Evolutionary conservation across 2,888 invertebrate species (phyloP).

Genomic region (Scaptomyza caliginosa): DNA sequence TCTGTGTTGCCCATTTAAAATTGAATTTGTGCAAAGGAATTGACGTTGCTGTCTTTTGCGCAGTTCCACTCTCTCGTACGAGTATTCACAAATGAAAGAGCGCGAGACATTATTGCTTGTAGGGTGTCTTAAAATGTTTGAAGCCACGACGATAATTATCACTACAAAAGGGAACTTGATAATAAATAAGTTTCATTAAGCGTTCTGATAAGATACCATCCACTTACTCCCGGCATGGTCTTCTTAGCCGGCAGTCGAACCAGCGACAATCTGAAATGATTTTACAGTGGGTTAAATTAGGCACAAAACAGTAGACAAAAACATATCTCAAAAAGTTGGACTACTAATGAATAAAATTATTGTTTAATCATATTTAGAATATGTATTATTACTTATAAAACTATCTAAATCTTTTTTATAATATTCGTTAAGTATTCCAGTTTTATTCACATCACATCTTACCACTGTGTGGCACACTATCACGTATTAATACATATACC

Average conservation of each 20-base stretch:
- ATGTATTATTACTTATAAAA: too few relatives aligned
- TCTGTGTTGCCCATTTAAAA: too few relatives aligned
- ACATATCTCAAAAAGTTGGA: too few relatives aligned
- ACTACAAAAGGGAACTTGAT: conserved; percentile 12
- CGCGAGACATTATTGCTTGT: not conserved
- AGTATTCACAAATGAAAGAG: not conserved
- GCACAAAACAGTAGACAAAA: not conserved
- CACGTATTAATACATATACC: conserved; percentile 11
- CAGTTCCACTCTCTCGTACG: too few relatives aligned
- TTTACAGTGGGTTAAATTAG: conserved; percentile 29
- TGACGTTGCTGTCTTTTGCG: too few relatives aligned
- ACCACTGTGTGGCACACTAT: conserved; percentile 34
- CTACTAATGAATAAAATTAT: too few relatives aligned
- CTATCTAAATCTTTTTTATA: too few relatives aligned
- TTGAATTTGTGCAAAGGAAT: too few relatives aligned
- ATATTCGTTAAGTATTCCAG: too few relatives aligned
- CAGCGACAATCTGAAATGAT: not conserved
- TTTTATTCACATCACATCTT: not conserved
- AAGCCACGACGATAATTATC: conserved; percentile 25
- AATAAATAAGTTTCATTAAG: conserved; percentile 38
- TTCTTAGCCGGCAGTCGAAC: conserved; percentile 1
- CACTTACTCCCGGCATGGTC: conserved; percentile 9
- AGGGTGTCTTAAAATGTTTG: conserved; percentile 5
- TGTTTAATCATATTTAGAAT: too few relatives aligned
- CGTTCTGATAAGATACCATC: conserved; percentile 39